A percentile compares a stretch with the other conserved stretches of the same genome.
These are phyloP conservation scores for Xestia xanthographa DNA, from an alignment of 2,888 invertebrate species.

Conservation along the genomic window DNA sequence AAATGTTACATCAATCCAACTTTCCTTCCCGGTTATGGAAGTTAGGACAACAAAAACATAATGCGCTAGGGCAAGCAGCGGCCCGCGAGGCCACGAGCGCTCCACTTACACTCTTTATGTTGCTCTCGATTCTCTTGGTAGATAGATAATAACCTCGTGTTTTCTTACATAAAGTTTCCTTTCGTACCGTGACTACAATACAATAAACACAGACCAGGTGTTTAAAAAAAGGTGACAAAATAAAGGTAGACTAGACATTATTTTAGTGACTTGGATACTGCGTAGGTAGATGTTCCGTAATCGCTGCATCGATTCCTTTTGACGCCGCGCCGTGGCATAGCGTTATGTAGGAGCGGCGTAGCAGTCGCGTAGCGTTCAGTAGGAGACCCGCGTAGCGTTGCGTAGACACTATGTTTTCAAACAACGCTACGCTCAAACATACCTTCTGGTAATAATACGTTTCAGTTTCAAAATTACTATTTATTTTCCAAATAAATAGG, in stretches of 20 bases:
- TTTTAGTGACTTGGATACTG: not conserved
- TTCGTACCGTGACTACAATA: not conserved
- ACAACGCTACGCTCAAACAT: not conserved
- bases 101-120: conserved; percentile 40
- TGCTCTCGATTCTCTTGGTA: conserved; percentile 44
- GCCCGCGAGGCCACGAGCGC: conserved; percentile 46
- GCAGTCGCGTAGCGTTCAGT: not conserved
- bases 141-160: conserved; percentile 32
- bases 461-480: not conserved
- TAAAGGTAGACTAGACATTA: not conserved
- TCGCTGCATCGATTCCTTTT: not conserved
- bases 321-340: not conserved
- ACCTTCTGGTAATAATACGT: not conserved
- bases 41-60: conserved; percentile 75
- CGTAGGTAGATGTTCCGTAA: too few species aligned
- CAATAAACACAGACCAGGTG: not conserved
- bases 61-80: conserved; percentile 69
- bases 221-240: conserved; percentile 1
- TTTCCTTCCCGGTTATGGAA: conserved; percentile 77
- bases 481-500: not conserved
- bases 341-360: not conserved
- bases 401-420: not conserved
- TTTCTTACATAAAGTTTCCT: conserved; percentile 32
- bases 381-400: not conserved
- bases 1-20: conserved; percentile 76